These are phyloP conservation scores for Idaea straminata DNA, from an alignment of 2,888 invertebrate genomes.

Conservation along the genomic window DNA sequence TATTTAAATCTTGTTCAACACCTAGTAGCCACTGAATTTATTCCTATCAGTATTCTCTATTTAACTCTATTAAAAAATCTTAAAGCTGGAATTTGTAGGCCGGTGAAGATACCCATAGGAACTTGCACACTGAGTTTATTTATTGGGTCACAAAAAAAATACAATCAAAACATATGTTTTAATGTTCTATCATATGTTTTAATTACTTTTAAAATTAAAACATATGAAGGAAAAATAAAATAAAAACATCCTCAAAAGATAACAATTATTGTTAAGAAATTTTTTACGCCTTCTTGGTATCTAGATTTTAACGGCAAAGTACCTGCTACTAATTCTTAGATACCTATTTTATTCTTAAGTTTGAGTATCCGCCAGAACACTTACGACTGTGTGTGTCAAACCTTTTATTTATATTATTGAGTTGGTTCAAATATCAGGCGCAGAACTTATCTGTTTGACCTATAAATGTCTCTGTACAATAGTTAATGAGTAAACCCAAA, in stretches of 20 bases:
- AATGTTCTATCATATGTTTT: too few relatives aligned
- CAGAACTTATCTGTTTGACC: neutral
- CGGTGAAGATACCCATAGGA: too few relatives aligned
- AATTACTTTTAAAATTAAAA: too few relatives aligned
- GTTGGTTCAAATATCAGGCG: neutral
- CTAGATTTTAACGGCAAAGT: neutral
- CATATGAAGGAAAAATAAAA: too few relatives aligned
- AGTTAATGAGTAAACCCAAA: neutral
- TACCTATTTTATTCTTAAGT: neutral
- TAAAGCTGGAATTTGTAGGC: too few relatives aligned
- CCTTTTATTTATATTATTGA: neutral
- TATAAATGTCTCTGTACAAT: neutral
- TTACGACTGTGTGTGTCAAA: neutral
- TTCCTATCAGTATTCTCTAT: neutral
- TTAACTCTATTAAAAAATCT: neutral
- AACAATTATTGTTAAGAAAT: too few relatives aligned
- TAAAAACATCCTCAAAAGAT: too few relatives aligned
- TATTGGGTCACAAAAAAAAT: too few relatives aligned
- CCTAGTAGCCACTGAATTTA: neutral
- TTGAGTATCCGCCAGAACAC: neutral
- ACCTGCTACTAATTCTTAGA: neutral
- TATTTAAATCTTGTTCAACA: constrained; percentile 2
- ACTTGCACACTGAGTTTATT: too few relatives aligned
- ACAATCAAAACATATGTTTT: too few relatives aligned
- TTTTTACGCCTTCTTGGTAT: too few relatives aligned